Conservation (phyloP, 2,888 invertebrate species). For the Agonum fuliginosum region DNA sequence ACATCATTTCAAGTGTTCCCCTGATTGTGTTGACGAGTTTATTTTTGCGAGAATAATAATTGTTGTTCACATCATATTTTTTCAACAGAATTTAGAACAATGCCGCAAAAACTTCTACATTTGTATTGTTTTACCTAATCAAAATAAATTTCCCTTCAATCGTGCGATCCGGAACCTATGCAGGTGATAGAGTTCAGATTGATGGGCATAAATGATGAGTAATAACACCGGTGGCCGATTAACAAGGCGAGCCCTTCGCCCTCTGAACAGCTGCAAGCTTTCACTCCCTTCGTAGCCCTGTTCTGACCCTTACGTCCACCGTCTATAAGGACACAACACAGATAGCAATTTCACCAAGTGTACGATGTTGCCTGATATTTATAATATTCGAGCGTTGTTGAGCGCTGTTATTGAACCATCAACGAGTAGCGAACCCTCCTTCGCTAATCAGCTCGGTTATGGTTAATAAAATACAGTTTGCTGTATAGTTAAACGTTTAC, state of each 20-base stretch:
- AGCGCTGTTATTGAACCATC: slow-evolving; percentile 46
- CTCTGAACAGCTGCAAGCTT: slow-evolving; percentile 46
- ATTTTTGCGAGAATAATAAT: no score
- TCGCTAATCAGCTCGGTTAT: slow-evolving; percentile 40
- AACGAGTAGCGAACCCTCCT: slow-evolving; percentile 29
- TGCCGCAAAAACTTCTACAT: no score
- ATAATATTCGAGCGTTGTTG: background rate
- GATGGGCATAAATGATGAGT: slow-evolving; percentile 53
- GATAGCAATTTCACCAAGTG: background rate
- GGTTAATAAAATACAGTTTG: slow-evolving; percentile 34
- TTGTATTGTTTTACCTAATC: no score
- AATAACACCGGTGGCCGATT: slow-evolving; percentile 38
- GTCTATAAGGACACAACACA: background rate
- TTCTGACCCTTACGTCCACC: background rate
- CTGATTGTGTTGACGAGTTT: no score
- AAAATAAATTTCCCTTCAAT: background rate
- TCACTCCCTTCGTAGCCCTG: slow-evolving; percentile 4
- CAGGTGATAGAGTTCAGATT: slow-evolving; percentile 49
- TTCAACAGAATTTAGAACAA: no score
- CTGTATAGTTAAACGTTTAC: slow-evolving; percentile 24
- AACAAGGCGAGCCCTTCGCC: slow-evolving; percentile 50
- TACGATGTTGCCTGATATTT: background rate
- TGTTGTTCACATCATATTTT: no score
- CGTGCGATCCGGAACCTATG: slow-evolving; percentile 31
- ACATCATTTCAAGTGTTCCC: no score